Base-by-base conservation (phyloP, 2,888 invertebrate genomes). In the Chymomyza amoena region DNA sequence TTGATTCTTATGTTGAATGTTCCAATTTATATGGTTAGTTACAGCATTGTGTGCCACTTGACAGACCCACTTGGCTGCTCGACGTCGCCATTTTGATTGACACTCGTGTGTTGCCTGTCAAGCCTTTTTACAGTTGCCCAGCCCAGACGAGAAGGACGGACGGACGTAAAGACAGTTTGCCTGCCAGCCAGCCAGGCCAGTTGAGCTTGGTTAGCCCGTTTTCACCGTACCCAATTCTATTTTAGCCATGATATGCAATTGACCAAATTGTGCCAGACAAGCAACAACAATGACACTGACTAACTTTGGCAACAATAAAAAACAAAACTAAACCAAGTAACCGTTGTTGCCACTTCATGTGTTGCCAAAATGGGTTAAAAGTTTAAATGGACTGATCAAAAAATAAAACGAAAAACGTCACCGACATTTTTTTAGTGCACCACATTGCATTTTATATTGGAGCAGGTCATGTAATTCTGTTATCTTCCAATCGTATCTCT, bases 381-480 rank as follows among this genome's bases (percentile, higher is more conserved):
- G 62, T 61, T 62, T 50, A n/a, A 32, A 18, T 36, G 54, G 18
- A 15, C 2, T 28, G 28, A 54, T 39, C 3, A 45, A 45, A 45
- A 45, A 45, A 45, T 25, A 15, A 52, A 72, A 72, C 68, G 59
- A 15, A 15, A 45, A 45, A 45, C 39, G 10, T 4, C 39, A 13
- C 4, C 10, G 6, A 13, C 69, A 79, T 73, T 72, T 76, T 56
- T 45, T 2, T 28, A 18, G 57, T 16, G 16, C 56, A 56, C n/a
- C 45, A 16, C 18, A 36, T 73, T 63, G 64, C 13, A 63, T 76
- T 72, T 69, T 75, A 45, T 45, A 87, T 75, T 83, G 73, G 79
- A 86, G 86, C 86, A 83, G 86, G 88, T 87, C 87, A 87, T 74
- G 73, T 50, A 25, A 20, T 50, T 70, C 2, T 62, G n/a, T 45